Conservation (phyloP, 2,888 invertebrate genomes). For the Eugnorisma glareosa region DNA sequence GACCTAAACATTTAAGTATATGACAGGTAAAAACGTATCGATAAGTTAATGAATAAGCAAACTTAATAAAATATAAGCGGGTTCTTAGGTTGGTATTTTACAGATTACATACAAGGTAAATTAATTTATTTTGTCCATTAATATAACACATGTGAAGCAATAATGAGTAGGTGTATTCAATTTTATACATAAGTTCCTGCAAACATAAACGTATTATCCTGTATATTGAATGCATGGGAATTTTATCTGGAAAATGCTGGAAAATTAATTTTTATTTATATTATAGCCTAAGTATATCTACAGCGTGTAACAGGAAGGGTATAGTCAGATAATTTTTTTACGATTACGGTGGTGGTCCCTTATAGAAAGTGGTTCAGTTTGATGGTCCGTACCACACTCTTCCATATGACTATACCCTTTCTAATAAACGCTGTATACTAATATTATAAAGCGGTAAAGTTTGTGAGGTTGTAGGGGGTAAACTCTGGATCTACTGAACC, state of each 20-base stretch:
- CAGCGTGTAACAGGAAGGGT: no score
- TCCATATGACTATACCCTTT: no score
- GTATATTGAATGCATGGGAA: conserved; percentile 13
- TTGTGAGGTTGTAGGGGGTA: no score
- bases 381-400: no score
- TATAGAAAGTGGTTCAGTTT: no score
- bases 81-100: not conserved
- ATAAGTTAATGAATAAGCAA: conserved; percentile 23
- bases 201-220: conserved; percentile 29
- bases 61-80: conserved; percentile 24
- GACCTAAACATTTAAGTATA: not conserved
- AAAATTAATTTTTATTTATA: no score
- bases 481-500: no score
- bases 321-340: no score
- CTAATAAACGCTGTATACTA: no score
- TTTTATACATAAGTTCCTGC: not conserved
- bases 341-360: no score
- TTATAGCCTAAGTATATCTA: no score
- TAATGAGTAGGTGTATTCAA: not conserved
- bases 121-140: conserved; percentile 4
- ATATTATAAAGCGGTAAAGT: no score
- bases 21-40: not conserved
- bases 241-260: not conserved
- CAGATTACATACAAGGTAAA: not conserved
- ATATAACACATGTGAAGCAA: conserved; percentile 14